Percentiles rank a stretch among this genome's conserved stretches.
These are phyloP conservation scores for Siphonodentalium dalli DNA, from an alignment of 2,888 invertebrate genomes.

Conservation along the genomic window DNA sequence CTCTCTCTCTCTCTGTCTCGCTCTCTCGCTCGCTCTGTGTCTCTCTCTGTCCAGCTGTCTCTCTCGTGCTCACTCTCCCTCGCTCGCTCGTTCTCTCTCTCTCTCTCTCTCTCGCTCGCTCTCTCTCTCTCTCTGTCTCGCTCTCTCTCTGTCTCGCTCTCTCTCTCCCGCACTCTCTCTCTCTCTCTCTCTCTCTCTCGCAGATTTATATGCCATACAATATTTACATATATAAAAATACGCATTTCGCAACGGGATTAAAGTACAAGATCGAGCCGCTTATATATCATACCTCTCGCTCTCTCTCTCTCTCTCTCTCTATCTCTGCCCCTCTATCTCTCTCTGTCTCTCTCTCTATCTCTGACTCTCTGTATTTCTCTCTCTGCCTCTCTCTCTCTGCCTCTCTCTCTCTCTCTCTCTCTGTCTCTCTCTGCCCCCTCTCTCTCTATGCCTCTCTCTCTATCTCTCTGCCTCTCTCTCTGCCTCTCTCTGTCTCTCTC, in stretches of 20 bases:
- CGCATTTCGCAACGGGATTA: too few species aligned
- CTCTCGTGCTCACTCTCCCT: neutral
- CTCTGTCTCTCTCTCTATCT: slow-evolving; percentile 3
- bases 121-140: neutral
- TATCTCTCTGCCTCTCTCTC: slow-evolving; percentile 8
- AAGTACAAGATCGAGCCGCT: neutral
- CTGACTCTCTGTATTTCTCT: neutral
- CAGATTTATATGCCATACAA: too few species aligned
- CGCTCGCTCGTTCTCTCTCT: slow-evolving; percentile 2
- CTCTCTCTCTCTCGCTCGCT: slow-evolving; percentile 5
- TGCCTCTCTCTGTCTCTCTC: slow-evolving; percentile 3
- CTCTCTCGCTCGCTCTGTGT: too few species aligned
- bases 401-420: slow-evolving; percentile 5
- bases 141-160: slow-evolving; percentile 1
- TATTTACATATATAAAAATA: too few species aligned
- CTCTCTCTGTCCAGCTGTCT: neutral
- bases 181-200: slow-evolving; percentile 3
- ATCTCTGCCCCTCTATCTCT: neutral
- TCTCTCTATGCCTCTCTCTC: neutral
- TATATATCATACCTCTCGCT: too few species aligned
- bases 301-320: neutral
- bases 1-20: neutral
- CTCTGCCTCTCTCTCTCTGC: slow-evolving; percentile 1
- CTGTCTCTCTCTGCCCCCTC: neutral
- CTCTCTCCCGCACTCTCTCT: neutral